Evolutionary conservation across 92 coral and sea anemone genomes (phyloP).

Genomic region (Porites cylindrica): DNA sequence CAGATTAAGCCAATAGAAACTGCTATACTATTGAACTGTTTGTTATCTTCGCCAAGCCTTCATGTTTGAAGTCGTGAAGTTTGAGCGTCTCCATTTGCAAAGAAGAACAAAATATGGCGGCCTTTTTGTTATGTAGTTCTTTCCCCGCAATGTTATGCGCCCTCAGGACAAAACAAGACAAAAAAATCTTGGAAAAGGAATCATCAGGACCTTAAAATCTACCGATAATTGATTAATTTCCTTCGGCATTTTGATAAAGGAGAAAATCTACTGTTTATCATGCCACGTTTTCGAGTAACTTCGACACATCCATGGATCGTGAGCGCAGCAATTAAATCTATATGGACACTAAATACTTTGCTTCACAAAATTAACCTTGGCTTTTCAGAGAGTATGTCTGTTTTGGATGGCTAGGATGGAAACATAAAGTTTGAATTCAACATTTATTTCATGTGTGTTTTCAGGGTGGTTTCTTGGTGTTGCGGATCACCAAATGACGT

Average conservation of each 20-base stretch:
- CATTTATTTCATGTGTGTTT: slow-evolving; percentile 25
- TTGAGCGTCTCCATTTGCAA: slow-evolving; percentile 10
- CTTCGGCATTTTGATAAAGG: slow-evolving; percentile 6
- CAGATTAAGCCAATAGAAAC: slow-evolving; percentile 10
- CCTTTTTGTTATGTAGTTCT: slow-evolving; percentile 23
- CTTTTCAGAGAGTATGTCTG: slow-evolving; percentile 9
- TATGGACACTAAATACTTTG: slow-evolving; percentile 1
- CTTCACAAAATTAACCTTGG: not conserved
- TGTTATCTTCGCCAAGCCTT: slow-evolving; percentile 14
- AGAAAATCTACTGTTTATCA: slow-evolving; percentile 10
- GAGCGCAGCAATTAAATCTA: not conserved
- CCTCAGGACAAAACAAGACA: slow-evolving; percentile 13
- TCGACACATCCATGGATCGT: slow-evolving; percentile 4
- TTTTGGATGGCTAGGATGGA: slow-evolving; percentile 25
- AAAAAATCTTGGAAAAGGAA: slow-evolving; percentile 21
- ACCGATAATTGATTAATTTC: not conserved
- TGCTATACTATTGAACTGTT: not conserved
- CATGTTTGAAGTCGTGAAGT: slow-evolving; percentile 13
- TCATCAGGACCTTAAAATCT: slow-evolving; percentile 20
- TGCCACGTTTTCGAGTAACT: not conserved
- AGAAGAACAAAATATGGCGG: slow-evolving; percentile 18
- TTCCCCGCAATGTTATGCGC: not conserved
- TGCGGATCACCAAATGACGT: no score
- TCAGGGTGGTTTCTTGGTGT: not conserved
- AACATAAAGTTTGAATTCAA: not conserved